Conservation (phyloP, 2,888 invertebrate genomes). For the Pollenia labialis region DNA sequence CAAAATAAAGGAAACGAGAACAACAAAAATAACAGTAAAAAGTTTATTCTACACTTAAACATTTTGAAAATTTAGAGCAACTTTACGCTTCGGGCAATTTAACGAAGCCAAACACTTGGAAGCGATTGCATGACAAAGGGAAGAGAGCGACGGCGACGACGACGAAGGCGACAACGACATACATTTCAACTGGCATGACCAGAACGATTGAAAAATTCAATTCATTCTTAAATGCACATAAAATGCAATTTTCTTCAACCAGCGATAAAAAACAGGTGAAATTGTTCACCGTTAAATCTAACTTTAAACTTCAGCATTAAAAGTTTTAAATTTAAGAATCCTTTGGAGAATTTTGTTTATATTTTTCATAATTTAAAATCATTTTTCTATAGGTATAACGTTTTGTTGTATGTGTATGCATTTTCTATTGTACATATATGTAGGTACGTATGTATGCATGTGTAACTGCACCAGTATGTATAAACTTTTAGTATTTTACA, state of each 20-base stretch:
- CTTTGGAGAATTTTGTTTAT: slow-evolving; percentile 6
- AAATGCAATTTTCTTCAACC: slow-evolving; percentile 54
- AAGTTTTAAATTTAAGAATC: slow-evolving; percentile 7
- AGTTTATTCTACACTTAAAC: slow-evolving; percentile 62
- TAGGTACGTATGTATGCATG: slow-evolving; percentile 10
- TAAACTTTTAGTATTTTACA: slow-evolving; percentile 52
- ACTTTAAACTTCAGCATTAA: slow-evolving; percentile 8
- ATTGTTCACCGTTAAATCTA: slow-evolving; percentile 9
- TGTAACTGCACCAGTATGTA: slow-evolving; percentile 62
- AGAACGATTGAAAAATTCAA: slow-evolving; percentile 60
- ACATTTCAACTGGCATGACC: slow-evolving; percentile 57
- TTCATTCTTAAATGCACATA: slow-evolving; percentile 68
- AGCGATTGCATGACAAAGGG: slow-evolving; percentile 53
- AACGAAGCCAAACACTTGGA: slow-evolving; percentile 67
- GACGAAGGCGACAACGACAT: slow-evolving; percentile 40
- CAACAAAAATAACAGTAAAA: slow-evolving; percentile 9
- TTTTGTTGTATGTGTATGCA: slow-evolving; percentile 49
- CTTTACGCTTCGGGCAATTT: slow-evolving; percentile 72
- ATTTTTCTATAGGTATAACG: slow-evolving; percentile 31
- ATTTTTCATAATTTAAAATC: neutral
- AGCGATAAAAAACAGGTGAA: slow-evolving; percentile 10
- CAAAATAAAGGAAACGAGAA: slow-evolving; percentile 20
- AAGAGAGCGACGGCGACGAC: slow-evolving; percentile 39
- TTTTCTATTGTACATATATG: slow-evolving; percentile 10
- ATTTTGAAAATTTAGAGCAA: slow-evolving; percentile 70